These are phyloP conservation scores for Hippocampus kuda DNA, from an alignment of 2,797 vertebrate genomes.

Conservation along the genomic window DNA sequence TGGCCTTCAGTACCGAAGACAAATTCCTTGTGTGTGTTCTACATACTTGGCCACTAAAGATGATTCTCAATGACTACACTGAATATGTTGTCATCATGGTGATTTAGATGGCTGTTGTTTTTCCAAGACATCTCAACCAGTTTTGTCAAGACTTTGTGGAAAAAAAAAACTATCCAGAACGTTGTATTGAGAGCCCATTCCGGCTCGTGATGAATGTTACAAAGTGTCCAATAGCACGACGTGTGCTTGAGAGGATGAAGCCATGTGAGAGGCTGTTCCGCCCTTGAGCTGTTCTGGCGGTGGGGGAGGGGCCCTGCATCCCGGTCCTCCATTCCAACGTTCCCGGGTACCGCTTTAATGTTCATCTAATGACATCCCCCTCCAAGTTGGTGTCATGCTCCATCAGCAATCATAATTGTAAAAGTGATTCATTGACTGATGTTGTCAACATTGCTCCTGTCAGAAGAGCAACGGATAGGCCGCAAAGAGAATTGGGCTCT, in stretches of 20 bases:
- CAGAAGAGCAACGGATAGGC: constrained; percentile 64
- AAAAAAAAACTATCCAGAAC: no score
- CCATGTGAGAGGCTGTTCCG: constrained; percentile 34
- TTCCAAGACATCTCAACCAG: no score
- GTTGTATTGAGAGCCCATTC: no score
- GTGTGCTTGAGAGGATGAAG: constrained; percentile 31
- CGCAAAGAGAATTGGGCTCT: constrained; percentile 67
- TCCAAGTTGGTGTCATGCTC: constrained; percentile 76
- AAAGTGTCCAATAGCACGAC: constrained; percentile 16
- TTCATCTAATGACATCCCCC: constrained; percentile 75
- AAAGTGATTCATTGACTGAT: constrained; percentile 78
- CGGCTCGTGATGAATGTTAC: not conserved
- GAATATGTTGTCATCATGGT: no score
- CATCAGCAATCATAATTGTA: constrained; percentile 84
- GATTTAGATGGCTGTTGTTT: no score
- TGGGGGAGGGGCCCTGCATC: constrained; percentile 32
- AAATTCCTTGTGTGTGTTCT: no score
- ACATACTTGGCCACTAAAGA: no score
- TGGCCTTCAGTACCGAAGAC: no score
- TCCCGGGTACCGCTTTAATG: constrained; percentile 78
- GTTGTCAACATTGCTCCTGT: constrained; percentile 72
- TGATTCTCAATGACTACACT: no score
- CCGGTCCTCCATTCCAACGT: constrained; percentile 56
- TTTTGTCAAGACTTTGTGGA: no score
- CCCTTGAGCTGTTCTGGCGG: constrained; percentile 35